These are phyloP conservation scores for Pterophyllum scalare DNA, from an alignment of 2,113 vertebrate genomes.

Conservation along the genomic window DNA sequence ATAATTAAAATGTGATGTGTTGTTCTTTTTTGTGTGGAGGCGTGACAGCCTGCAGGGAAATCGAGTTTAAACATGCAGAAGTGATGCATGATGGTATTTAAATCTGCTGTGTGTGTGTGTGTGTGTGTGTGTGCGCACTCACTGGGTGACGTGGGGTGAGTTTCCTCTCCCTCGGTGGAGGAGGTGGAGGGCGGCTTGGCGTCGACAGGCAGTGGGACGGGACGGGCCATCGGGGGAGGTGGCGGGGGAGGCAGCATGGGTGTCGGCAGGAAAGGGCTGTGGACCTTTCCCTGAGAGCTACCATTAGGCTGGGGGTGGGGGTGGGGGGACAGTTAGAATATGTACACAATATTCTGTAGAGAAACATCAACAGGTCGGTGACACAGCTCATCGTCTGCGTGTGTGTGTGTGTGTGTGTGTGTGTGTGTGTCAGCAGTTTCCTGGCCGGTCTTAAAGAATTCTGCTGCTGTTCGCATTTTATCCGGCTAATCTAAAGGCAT, in stretches of 20 bases:
- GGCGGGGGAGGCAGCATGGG: slow-evolving; percentile 98
- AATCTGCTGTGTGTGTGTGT: slow-evolving; percentile 14
- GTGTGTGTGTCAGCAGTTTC: slow-evolving; percentile 76
- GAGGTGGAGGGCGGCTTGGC: slow-evolving; percentile 96
- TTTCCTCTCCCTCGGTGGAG: slow-evolving; percentile 91
- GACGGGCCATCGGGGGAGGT: slow-evolving; percentile 97
- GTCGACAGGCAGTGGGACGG: slow-evolving; percentile 97
- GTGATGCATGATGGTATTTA: not conserved
- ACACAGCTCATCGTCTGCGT: slow-evolving; percentile 30
- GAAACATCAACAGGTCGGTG: slow-evolving; percentile 42
- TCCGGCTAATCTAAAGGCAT: slow-evolving; percentile 78
- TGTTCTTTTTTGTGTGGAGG: slow-evolving; percentile 13
- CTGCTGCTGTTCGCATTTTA: slow-evolving; percentile 78
- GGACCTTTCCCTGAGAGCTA: slow-evolving; percentile 98
- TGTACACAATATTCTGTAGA: not conserved
- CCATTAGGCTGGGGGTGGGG: slow-evolving; percentile 88
- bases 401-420: slow-evolving; percentile 58
- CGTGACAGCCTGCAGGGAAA: not conserved
- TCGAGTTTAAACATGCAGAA: not conserved
- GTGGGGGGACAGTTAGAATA: not conserved
- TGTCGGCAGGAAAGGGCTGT: slow-evolving; percentile 99
- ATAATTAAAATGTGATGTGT: slow-evolving; percentile 2
- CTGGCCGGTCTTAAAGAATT: slow-evolving; percentile 78
- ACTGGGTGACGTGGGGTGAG: slow-evolving; percentile 98
- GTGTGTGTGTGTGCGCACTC: slow-evolving; percentile 76